Evolutionary conservation across 92 coral and sea anemone genomes (phyloP).

Genomic region (Galaxea fascicularis): DNA sequence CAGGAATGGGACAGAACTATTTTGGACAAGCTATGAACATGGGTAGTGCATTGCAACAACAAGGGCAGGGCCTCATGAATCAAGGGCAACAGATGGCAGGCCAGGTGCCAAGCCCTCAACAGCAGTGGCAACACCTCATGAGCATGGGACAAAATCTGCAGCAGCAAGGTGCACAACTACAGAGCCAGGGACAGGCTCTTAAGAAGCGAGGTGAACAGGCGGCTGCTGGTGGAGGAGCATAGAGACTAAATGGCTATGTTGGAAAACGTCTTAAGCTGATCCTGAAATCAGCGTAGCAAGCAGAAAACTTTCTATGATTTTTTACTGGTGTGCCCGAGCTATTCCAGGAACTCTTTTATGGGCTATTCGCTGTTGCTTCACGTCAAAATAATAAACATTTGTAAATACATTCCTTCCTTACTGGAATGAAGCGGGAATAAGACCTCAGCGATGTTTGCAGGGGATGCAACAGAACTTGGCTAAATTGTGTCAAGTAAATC

Average conservation of each 20-base stretch:
- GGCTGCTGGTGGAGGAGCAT: slow-evolving; percentile 20
- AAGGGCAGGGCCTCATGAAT: slow-evolving; percentile 35
- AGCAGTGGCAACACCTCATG: slow-evolving; percentile 48
- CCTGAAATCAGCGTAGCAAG: background rate
- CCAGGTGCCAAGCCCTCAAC: slow-evolving; percentile 47
- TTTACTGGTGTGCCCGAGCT: too few species aligned
- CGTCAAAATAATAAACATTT: too few species aligned
- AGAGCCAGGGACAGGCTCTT: slow-evolving; percentile 27
- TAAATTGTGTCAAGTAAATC: too few species aligned
- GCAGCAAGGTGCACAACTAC: slow-evolving; percentile 38
- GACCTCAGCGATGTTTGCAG: too few species aligned
- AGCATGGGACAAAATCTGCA: slow-evolving; percentile 34
- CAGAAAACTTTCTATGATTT: background rate
- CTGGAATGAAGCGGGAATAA: too few species aligned
- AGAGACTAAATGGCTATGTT: background rate
- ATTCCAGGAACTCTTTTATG: too few species aligned
- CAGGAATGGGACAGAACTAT: slow-evolving; percentile 69
- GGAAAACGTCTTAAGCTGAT: background rate
- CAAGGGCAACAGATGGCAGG: slow-evolving; percentile 48
- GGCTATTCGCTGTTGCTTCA: too few species aligned
- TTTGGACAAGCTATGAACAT: slow-evolving; percentile 49
- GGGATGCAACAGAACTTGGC: too few species aligned
- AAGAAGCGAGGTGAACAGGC: slow-evolving; percentile 38
- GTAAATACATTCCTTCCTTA: too few species aligned
- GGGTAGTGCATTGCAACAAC: slow-evolving; percentile 56